A percentile compares a stretch with the other conserved stretches of the same genome.
phyloP scores from a whole-genome alignment of 2,113 vertebrate genomes.

The Piaya cayana region DNA sequence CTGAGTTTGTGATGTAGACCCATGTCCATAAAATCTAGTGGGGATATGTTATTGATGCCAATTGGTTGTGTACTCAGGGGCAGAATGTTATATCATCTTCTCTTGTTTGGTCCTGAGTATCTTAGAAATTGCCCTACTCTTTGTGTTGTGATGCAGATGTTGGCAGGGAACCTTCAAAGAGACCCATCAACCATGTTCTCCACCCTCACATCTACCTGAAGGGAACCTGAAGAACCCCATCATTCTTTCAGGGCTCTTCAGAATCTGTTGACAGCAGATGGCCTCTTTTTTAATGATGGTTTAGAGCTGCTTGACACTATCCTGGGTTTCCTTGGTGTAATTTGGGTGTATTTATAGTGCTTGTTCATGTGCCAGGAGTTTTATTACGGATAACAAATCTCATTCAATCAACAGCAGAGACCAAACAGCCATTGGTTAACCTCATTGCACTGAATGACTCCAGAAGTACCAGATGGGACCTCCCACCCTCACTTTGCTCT shows the following conservation, averaged over 20 bases:
- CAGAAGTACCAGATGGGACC: neutral
- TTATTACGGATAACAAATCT: slow-evolving; percentile 13
- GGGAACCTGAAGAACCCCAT: neutral
- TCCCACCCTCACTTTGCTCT: neutral
- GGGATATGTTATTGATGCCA: neutral
- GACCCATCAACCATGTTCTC: neutral
- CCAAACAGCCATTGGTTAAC: neutral
- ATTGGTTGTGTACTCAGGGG: neutral
- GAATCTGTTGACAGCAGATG: neutral
- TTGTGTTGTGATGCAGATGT: neutral
- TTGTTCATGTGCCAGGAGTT: neutral
- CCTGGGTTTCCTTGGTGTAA: neutral
- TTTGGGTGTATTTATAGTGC: neutral
- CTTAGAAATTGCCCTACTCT: neutral
- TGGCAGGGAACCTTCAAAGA: neutral
- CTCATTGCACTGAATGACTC: neutral
- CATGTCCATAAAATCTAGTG: neutral
- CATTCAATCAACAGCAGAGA: neutral
- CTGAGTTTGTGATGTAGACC: neutral
- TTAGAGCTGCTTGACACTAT: neutral
- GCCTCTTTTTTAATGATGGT: neutral
- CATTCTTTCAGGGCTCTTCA: neutral
- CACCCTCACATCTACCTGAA: neutral
- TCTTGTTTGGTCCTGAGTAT: neutral
- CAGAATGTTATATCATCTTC: neutral